These are phyloP conservation scores for Tachina lurida DNA, from an alignment of 2,888 invertebrate genomes.

Conservation along the genomic window DNA sequence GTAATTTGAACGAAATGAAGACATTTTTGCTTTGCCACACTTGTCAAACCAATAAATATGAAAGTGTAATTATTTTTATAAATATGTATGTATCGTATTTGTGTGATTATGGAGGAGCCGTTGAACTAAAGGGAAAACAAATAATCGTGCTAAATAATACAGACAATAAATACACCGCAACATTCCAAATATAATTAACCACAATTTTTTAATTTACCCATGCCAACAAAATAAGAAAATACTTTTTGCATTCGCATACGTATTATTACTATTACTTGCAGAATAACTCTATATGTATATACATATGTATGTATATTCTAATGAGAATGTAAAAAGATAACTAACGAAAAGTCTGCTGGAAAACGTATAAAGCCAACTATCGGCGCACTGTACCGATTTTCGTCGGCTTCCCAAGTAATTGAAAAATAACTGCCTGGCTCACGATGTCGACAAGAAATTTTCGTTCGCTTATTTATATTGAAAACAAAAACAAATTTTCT, in stretches of 20 bases:
- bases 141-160: constrained; percentile 4
- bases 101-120: not conserved
- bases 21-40: constrained; percentile 17
- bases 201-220: not conserved
- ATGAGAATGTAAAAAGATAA: not conserved
- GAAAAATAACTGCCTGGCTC: too few relatives aligned
- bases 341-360: too few relatives aligned
- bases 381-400: too few relatives aligned
- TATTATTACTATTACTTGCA: not conserved
- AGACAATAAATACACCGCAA: not conserved
- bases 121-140: not conserved
- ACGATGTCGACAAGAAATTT: too few relatives aligned
- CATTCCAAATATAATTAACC: constrained; percentile 3
- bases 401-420: too few relatives aligned
- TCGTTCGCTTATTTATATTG: too few relatives aligned
- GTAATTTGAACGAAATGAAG: constrained; percentile 8
- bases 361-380: too few relatives aligned
- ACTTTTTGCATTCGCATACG: not conserved
- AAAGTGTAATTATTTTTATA: not conserved
- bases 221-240: not conserved
- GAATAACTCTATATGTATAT: not conserved
- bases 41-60: constrained; percentile 30
- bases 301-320: too few relatives aligned
- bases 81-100: not conserved
- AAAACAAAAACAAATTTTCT: too few relatives aligned